Conservation (phyloP, 2,797 vertebrate genomes). For the Sebastes minor region DNA sequence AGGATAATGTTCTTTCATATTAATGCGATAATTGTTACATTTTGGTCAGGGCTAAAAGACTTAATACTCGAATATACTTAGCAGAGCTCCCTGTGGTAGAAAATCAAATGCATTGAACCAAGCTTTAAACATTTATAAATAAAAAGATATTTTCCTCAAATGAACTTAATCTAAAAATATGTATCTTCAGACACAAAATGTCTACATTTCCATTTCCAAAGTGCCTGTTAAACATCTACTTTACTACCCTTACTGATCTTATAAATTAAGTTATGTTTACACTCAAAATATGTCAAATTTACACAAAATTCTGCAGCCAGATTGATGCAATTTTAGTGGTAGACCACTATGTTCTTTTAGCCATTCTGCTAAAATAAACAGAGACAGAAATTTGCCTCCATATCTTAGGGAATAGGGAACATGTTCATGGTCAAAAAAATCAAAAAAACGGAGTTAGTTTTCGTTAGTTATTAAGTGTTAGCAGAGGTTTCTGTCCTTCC, state of each 20-base stretch:
- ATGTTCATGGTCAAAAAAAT: not conserved
- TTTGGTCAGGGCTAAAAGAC: not conserved
- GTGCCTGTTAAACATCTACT: not conserved
- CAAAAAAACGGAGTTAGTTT: not conserved
- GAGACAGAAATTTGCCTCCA: not conserved
- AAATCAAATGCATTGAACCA: not conserved
- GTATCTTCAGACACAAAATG: not conserved
- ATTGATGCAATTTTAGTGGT: not conserved
- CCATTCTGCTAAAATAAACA: not conserved
- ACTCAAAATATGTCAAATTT: not conserved
- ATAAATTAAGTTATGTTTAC: not conserved
- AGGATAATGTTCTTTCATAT: not conserved
- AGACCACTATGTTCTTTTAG: not conserved
- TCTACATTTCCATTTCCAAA: not conserved
- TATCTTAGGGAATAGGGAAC: not conserved
- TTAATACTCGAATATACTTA: too few species aligned
- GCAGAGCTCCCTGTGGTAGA: not conserved
- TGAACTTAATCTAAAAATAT: not conserved
- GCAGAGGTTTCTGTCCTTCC: not conserved
- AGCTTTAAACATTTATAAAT: not conserved
- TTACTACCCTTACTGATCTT: not conserved
- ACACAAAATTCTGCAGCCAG: not conserved
- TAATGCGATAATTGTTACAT: not conserved
- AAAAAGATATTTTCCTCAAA: not conserved
- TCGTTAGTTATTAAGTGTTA: not conserved